Base-by-base conservation (phyloP, 2,797 vertebrate species). In the Manis javanica region DNA sequence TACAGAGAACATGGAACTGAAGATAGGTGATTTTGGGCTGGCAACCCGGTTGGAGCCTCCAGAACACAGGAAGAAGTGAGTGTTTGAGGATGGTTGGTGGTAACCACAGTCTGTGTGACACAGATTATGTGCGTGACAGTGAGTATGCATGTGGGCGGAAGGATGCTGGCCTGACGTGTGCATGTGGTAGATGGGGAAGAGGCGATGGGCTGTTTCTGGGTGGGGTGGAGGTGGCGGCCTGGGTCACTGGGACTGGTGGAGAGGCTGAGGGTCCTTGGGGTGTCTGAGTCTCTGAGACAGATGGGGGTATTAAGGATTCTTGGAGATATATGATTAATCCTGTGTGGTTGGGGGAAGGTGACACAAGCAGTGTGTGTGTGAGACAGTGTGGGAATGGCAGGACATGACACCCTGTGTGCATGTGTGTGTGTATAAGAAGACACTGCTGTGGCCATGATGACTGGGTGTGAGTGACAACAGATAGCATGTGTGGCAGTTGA, bases 1-100 rank as follows among this genome's bases (percentile, higher is more conserved):
- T 98, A 99, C 99, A n/a, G 99, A 99, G 98, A 99, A 99, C 98
- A 99, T 99, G 99, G 99, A 99, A 92, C 98, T 99, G 96, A 99
- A 99, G 97, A 98, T 99, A 91, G 99, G 99, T 68, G 99, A 99
- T 98, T 99, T 99, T 34, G 99, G 99, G 5, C 99, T 99, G 15
- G 99, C 99, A 86, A 99, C 99, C 29, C 99, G 99, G 74, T 98
- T 99, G 97, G 99, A 99, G 94, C 99, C 99, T 0, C 99, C 98
- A 0, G 99, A 99, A 55, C 99, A 99, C 96, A 99, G 99, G 91
- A 99, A 99, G 98, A 99, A 99, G 99, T 99, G 95, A 97, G 99
- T 98, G 13, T 61, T 68, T 78, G 61, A 46, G 71, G 83, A 83
- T 6, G 46, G 26, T 46, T 46, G 31, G 34, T 34, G 84, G 29